Evolutionary conservation across 2,113 vertebrate species (phyloP).

Genomic region (Sterna hirundo): DNA sequence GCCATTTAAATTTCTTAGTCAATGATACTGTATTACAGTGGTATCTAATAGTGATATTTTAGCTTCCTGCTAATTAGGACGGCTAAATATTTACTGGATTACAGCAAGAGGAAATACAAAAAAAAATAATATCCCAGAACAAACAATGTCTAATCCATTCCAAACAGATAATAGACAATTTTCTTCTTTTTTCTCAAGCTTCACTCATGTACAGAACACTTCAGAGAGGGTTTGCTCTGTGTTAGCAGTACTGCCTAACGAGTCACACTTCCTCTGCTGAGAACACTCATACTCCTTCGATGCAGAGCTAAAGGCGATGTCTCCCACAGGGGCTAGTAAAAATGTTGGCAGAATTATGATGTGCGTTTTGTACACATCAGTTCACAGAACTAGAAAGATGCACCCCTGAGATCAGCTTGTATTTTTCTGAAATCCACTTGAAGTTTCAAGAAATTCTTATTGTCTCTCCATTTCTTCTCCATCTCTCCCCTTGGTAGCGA

Average conservation of each 20-base stretch:
- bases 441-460: background rate
- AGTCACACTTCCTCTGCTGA: background rate
- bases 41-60: background rate
- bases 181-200: background rate
- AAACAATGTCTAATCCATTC: background rate
- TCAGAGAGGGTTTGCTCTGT: background rate
- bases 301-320: background rate
- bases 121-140: background rate
- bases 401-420: background rate
- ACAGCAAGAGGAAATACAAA: background rate
- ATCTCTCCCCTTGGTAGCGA: background rate
- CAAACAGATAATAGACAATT: background rate
- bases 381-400: background rate
- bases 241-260: background rate
- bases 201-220: background rate
- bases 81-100: background rate
- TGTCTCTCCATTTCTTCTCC: background rate
- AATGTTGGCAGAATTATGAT: constrained; percentile 12
- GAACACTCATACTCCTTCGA: background rate
- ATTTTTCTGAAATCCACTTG: background rate
- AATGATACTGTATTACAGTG: background rate
- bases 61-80: background rate
- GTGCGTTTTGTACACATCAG: background rate
- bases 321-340: background rate
- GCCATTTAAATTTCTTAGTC: background rate